Conservation (phyloP, 2,797 vertebrate genomes). For the Taeniopygia guttata region DNA sequence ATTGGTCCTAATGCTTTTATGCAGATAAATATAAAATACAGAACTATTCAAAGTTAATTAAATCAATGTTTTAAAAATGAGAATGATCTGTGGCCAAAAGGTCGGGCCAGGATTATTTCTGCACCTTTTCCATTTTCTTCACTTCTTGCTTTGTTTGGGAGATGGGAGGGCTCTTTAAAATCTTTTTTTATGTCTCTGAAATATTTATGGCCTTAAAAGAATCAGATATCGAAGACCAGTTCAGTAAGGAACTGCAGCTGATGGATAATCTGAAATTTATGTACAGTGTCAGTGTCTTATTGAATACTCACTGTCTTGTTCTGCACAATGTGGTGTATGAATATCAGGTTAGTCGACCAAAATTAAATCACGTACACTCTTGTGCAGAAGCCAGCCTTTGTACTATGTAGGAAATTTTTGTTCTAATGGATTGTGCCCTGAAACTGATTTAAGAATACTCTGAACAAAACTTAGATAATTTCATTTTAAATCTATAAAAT, state of each 20-base stretch:
- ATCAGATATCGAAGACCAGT: not conserved
- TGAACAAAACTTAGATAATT: not conserved
- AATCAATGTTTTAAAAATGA: not conserved
- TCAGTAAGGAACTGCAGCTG: not conserved
- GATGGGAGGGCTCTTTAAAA: not conserved
- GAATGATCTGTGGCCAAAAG: not conserved
- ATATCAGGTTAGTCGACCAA: not conserved
- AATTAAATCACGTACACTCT: not conserved
- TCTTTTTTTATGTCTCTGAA: not conserved
- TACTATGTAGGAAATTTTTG: not conserved
- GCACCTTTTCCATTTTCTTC: not conserved
- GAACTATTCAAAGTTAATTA: not conserved
- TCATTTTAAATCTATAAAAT: not conserved
- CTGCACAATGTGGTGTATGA: not conserved
- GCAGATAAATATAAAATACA: not conserved
- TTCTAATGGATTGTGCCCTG: not conserved
- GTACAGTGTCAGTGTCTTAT: not conserved
- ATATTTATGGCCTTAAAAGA: not conserved
- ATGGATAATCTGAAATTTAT: not conserved
- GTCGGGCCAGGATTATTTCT: not conserved
- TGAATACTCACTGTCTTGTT: not conserved
- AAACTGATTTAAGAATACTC: not conserved
- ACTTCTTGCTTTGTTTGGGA: not conserved
- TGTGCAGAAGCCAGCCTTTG: not conserved
- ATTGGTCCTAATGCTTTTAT: not conserved